phyloP scores from a whole-genome alignment of 2,113 vertebrate genomes.

The Promerops cafer region DNA sequence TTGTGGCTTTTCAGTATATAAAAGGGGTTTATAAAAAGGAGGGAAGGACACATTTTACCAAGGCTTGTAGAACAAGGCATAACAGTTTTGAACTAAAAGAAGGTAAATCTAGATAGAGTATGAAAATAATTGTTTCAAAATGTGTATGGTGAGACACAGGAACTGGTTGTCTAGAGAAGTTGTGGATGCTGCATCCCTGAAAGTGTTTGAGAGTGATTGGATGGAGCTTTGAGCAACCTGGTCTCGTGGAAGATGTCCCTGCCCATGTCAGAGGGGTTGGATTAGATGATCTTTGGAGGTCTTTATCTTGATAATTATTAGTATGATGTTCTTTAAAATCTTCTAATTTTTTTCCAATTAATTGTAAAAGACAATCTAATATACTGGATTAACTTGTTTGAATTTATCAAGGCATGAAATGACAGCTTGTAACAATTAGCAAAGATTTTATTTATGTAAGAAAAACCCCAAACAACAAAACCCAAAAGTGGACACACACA shows the following conservation, averaged over 20 bases:
- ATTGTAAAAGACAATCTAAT: neutral
- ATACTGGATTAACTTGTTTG: neutral
- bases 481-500: fast-evolving
- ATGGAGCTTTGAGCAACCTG: neutral
- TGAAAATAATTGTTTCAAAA: neutral
- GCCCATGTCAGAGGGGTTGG: neutral
- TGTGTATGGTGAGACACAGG: neutral
- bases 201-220: neutral
- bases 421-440: neutral
- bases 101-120: fast-evolving
- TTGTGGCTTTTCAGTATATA: neutral
- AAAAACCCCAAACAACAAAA: neutral
- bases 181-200: neutral
- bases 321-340: neutral
- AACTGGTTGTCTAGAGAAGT: neutral
- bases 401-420: neutral
- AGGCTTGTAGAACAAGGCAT: neutral
- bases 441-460: neutral
- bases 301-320: neutral
- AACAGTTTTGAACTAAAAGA: neutral
- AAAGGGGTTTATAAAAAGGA: neutral
- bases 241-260: neutral
- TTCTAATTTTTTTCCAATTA: neutral
- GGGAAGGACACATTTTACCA: neutral
- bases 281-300: neutral